These are phyloP conservation scores for Nephila pilipes DNA, from an alignment of 1,140 invertebrate species.

Conservation along the genomic window DNA sequence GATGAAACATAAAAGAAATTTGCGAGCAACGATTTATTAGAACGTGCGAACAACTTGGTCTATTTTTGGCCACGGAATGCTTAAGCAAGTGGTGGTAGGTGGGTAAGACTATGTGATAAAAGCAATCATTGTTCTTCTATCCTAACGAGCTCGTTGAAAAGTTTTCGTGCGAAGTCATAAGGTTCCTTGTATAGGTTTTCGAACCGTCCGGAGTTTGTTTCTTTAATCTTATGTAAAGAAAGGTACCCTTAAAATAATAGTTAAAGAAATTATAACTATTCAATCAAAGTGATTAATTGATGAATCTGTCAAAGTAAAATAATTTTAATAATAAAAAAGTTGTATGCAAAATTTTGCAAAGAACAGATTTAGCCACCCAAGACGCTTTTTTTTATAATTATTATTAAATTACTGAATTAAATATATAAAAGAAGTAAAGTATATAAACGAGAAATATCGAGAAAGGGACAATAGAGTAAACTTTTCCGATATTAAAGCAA, in stretches of 20 bases:
- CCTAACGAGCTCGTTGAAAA: slow-evolving; percentile 15
- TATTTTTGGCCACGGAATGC: background rate
- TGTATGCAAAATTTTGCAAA: no score
- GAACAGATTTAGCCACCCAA: no score
- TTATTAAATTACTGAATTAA: no score
- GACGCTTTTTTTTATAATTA: no score
- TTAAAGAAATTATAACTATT: no score
- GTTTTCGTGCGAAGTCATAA: background rate
- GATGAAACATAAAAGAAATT: background rate
- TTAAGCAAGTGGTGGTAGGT: background rate
- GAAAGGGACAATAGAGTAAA: no score
- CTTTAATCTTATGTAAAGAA: background rate
- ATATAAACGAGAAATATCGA: no score
- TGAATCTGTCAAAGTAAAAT: background rate
- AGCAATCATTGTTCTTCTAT: background rate
- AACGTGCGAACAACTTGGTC: background rate
- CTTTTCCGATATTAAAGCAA: no score
- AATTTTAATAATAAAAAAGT: no score
- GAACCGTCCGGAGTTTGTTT: background rate
- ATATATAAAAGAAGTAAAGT: no score
- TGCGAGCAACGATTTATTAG: background rate
- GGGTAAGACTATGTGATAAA: background rate
- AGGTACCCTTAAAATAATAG: background rate
- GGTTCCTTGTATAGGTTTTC: background rate
- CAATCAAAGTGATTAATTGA: background rate